These are phyloP conservation scores for Peromyscus melanophrys DNA, from an alignment of 2,797 vertebrate species.

Conservation along the genomic window DNA sequence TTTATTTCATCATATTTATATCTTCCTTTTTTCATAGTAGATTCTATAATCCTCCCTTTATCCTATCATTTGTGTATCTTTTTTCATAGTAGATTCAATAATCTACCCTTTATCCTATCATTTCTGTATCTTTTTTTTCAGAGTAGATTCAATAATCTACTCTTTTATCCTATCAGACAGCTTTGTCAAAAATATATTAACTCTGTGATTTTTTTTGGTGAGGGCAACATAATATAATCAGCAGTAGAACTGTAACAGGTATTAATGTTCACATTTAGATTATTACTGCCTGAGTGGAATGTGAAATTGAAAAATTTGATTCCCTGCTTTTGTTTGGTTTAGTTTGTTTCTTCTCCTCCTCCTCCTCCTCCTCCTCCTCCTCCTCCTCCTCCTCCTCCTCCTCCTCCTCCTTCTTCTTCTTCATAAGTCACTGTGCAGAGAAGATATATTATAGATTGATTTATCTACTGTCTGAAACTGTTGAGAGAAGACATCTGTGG, in stretches of 20 bases:
- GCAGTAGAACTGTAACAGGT: not conserved
- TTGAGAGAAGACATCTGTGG: not conserved
- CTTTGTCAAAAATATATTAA: not conserved
- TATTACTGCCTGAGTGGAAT: not conserved
- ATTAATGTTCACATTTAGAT: not conserved
- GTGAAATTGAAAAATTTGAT: not conserved
- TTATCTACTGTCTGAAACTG: not conserved
- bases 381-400: accelerated
- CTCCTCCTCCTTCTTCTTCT: no score
- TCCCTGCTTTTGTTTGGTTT: not conserved
- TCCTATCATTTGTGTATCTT: not conserved
- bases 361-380: accelerated
- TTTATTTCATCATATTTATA: no score
- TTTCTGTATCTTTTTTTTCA: no score
- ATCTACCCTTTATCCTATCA: no score
- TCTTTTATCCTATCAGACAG: not conserved
- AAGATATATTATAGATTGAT: not conserved
- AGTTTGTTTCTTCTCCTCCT: not conserved
- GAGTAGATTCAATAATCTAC: no score
- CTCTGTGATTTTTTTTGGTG: not conserved
- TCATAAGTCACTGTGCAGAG: not conserved
- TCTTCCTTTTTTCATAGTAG: no score
- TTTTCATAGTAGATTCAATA: no score
- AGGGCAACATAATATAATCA: not conserved
- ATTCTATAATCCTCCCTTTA: no score